Evolutionary conservation across 2,888 invertebrate species (phyloP).

Genomic region (Eupithecia vulgata): DNA sequence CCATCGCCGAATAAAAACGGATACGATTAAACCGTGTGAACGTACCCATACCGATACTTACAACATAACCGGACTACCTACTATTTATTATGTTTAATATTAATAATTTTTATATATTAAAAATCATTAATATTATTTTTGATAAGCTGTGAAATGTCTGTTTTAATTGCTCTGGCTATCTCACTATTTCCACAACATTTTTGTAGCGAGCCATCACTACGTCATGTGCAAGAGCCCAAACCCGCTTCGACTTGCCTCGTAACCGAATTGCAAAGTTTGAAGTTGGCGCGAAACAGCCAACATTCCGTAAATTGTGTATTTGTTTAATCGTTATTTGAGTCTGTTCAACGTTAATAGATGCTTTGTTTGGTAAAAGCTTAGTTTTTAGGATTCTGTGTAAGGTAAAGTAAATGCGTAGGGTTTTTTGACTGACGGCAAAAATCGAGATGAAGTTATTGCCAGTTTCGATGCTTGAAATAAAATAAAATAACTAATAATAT

Average conservation of each 20-base stretch:
- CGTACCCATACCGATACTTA: too few relatives aligned
- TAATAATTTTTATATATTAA: too few relatives aligned
- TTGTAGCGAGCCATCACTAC: not conserved
- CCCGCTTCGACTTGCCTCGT: constrained; percentile 24
- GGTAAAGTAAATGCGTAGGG: not conserved
- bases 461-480: not conserved
- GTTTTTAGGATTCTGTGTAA: not conserved
- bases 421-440: not conserved
- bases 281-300: constrained; percentile 26
- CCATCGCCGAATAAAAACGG: too few relatives aligned
- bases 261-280: constrained; percentile 34
- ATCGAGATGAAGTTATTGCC: too few relatives aligned
- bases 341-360: constrained; percentile 21
- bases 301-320: constrained; percentile 37
- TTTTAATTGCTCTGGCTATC: not conserved
- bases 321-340: constrained; percentile 30
- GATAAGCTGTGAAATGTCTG: too few relatives aligned
- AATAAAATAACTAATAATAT: too few relatives aligned
- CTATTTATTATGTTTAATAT: too few relatives aligned
- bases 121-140: too few relatives aligned
- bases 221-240: constrained; percentile 25
- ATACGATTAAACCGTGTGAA: too few relatives aligned
- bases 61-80: too few relatives aligned
- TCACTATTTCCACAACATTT: not conserved
- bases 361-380: constrained; percentile 22